phyloP scores from a whole-genome alignment of 2,113 vertebrate species.

The Fulica atra region DNA sequence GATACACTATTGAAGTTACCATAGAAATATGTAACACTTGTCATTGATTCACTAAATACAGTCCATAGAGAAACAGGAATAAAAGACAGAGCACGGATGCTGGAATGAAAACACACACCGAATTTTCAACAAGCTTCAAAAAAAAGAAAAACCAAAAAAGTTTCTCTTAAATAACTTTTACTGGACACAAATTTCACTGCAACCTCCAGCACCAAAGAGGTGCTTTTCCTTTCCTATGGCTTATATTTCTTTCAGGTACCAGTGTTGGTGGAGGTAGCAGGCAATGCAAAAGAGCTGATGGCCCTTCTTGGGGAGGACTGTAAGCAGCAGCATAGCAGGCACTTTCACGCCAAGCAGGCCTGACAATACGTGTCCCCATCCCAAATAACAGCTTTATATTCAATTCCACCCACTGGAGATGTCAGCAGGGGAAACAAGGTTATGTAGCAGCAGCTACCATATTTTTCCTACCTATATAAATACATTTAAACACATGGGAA shows the following conservation, averaged over 20 bases:
- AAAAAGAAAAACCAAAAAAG: background rate
- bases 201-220: background rate
- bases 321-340: background rate
- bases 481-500: slow-evolving; percentile 33
- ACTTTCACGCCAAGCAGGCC: background rate
- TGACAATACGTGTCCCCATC: background rate
- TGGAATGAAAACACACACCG: background rate
- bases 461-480: slow-evolving; percentile 60
- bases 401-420: slow-evolving; percentile 24
- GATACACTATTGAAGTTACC: background rate
- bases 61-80: background rate
- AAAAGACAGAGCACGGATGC: background rate
- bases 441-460: slow-evolving; percentile 37
- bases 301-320: background rate
- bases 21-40: background rate
- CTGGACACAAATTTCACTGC: background rate
- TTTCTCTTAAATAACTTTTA: background rate
- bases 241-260: accelerated
- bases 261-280: background rate
- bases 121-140: background rate
- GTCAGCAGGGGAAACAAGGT: slow-evolving; percentile 47
- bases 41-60: background rate
- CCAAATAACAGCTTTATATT: slow-evolving; percentile 26
- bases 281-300: background rate
- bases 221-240: background rate